A percentile compares a stretch with the other conserved stretches of the same genome.
These are phyloP conservation scores for Ailurus styani DNA, from an alignment of 2,113 vertebrate genomes.

Conservation along the genomic window DNA sequence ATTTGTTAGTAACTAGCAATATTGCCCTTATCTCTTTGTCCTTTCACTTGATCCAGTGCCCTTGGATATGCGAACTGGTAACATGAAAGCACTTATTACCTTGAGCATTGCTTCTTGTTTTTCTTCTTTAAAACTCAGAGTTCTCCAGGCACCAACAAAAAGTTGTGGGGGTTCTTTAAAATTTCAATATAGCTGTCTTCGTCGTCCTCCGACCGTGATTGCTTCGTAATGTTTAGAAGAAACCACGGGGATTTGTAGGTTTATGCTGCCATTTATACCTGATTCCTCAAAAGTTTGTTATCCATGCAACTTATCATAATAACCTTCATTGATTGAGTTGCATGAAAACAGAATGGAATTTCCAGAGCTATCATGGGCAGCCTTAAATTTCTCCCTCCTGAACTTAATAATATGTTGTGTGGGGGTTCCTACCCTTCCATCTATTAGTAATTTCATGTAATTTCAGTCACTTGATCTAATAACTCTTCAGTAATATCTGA, in stretches of 20 bases:
- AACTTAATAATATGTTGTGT: not conserved
- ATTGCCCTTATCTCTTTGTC: slow-evolving; percentile 82
- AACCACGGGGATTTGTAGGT: not conserved
- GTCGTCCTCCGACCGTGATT: not conserved
- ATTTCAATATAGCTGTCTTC: slow-evolving; percentile 34
- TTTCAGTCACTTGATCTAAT: not conserved
- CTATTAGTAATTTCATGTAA: not conserved
- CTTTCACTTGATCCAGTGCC: slow-evolving; percentile 77
- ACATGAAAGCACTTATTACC: slow-evolving; percentile 76
- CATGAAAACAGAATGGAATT: slow-evolving; percentile 22
- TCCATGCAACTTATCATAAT: not conserved
- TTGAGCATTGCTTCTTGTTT: slow-evolving; percentile 73
- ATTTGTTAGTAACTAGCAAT: slow-evolving; percentile 83
- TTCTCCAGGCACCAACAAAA: slow-evolving; percentile 55
- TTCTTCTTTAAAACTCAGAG: slow-evolving; percentile 43
- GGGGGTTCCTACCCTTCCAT: not conserved
- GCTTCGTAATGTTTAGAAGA: slow-evolving; percentile 30
- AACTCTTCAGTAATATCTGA: not conserved
- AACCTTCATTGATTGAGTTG: not conserved
- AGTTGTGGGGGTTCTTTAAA: slow-evolving; percentile 35
- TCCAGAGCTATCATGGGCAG: not conserved
- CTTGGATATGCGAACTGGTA: slow-evolving; percentile 75
- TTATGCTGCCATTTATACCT: not conserved
- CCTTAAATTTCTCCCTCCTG: not conserved
- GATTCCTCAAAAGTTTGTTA: slow-evolving; percentile 35